Base-by-base conservation (phyloP, 2,888 invertebrate genomes). In the Agonopterix subpropinquella region DNA sequence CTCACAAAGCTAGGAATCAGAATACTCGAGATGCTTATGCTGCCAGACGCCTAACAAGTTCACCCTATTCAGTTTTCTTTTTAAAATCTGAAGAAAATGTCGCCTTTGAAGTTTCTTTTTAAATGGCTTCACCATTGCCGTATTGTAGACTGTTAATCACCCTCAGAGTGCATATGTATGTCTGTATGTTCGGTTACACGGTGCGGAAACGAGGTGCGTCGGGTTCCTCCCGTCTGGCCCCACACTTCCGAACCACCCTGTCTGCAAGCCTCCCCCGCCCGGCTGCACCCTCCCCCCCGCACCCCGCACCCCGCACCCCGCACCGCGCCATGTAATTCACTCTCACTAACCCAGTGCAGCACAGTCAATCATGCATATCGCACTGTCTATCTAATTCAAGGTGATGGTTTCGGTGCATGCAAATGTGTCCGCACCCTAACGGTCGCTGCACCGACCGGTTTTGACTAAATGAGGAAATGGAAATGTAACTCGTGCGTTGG, bases 301-400 rank as follows among this genome's bases (percentile, higher is more conserved):
- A 51, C 71, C 77, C 54, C 77, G 78, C 61, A 54, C 67, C 69
- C 70, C 55, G 55, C 48, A 51, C 71, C 77, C 54, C 77, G 78
- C 61, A 54, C 67, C 69, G 62, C 67, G 66, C 59, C 54, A 67
- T 77, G 81, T 85, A 84, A 81, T 88, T 88, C 87, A 88, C 88
- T 88, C 88, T 88, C 88, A 87, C 87, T 88, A 88, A 88, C 88
- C 88, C 80, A 88, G 86, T 88, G 86, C 85, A 87, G 78, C 75
- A 76, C 72, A 80, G 75, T 81, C 84, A 73, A 85, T 86, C 85
- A 81, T 81, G 84, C 80, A 80, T 78, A 82, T 73, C 73, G 71
- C 63, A 70, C 63, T 61, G 67, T 67, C 73, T 73, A 67, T 68
- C 75, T 83, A 80, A 81, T 80, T 81, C 77, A 77, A 78, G 76